Percentiles rank a stretch among this genome's conserved stretches.
These are phyloP conservation scores for Chroicocephalus ridibundus DNA, from an alignment of 2,113 vertebrate genomes.

Conservation along the genomic window DNA sequence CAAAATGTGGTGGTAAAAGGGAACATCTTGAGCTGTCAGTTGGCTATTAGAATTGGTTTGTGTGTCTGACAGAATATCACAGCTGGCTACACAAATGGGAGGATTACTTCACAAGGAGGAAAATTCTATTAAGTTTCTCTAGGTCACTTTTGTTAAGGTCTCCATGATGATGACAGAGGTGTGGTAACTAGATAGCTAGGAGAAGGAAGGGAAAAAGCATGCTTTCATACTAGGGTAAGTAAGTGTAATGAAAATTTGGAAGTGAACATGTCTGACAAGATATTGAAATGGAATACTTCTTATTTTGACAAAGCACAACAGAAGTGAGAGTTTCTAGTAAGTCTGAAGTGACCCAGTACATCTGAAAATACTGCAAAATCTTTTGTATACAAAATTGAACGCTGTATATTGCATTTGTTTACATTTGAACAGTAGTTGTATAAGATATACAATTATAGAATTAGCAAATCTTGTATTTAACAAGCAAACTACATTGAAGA, in stretches of 20 bases:
- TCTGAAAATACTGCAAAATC: fast-evolving
- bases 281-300: neutral
- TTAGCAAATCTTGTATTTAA: neutral
- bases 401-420: neutral
- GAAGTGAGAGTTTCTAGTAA: neutral
- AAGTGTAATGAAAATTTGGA: neutral
- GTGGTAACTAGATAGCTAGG: neutral
- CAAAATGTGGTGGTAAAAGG: neutral
- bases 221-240: neutral
- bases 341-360: neutral
- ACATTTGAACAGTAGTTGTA: neutral
- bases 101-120: neutral
- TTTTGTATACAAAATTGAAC: neutral
- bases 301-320: neutral
- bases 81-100: neutral
- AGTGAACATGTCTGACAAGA: neutral
- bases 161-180: neutral
- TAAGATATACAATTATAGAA: neutral
- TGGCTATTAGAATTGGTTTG: neutral
- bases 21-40: neutral
- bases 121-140: neutral
- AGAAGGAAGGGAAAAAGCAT: neutral
- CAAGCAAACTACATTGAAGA: neutral
- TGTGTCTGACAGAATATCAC: neutral
- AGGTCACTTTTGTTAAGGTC: neutral